These are phyloP conservation scores for Felis chaus DNA, from an alignment of 2,113 vertebrate species.

Conservation along the genomic window DNA sequence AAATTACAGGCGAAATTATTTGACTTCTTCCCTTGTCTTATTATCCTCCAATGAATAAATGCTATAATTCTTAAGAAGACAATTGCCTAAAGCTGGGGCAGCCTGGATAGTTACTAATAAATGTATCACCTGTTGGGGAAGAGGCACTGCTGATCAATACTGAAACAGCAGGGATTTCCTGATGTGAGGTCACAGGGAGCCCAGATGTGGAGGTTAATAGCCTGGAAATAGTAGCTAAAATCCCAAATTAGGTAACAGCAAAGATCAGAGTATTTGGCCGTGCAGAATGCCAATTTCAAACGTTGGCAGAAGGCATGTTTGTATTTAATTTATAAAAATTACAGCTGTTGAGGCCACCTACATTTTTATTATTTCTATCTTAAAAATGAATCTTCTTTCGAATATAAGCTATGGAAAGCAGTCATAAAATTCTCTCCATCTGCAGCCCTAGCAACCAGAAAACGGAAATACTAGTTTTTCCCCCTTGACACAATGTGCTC, in stretches of 20 bases:
- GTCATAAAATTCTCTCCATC: conserved; percentile 54
- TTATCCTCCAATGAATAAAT: conserved; percentile 70
- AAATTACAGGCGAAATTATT: conserved; percentile 65
- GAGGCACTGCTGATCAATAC: conserved; percentile 50
- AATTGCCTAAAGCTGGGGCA: conserved; percentile 55
- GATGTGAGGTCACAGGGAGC: conserved; percentile 12
- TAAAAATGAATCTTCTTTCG: conserved; percentile 53
- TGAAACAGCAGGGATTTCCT: conserved; percentile 34
- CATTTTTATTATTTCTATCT: conserved; percentile 67
- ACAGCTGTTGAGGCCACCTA: conserved; percentile 53
- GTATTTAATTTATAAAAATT: conserved; percentile 65
- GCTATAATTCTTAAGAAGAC: conserved; percentile 67
- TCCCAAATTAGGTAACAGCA: conserved; percentile 37
- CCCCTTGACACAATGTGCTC: conserved; percentile 27
- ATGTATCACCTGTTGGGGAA: conserved; percentile 70
- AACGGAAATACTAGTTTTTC: conserved; percentile 48
- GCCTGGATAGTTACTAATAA: conserved; percentile 55
- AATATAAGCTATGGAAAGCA: conserved; percentile 54
- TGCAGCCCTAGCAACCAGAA: conserved; percentile 42
- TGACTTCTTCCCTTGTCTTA: conserved; percentile 67
- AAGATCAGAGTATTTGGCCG: conserved; percentile 32
- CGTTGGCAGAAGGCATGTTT: conserved; percentile 54
- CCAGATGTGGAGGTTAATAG: conserved; percentile 59
- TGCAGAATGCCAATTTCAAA: conserved; percentile 52
- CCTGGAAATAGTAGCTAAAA: conserved; percentile 63